These are phyloP conservation scores for Limnephilus rhombicus DNA, from an alignment of 2,888 invertebrate species.

Conservation along the genomic window DNA sequence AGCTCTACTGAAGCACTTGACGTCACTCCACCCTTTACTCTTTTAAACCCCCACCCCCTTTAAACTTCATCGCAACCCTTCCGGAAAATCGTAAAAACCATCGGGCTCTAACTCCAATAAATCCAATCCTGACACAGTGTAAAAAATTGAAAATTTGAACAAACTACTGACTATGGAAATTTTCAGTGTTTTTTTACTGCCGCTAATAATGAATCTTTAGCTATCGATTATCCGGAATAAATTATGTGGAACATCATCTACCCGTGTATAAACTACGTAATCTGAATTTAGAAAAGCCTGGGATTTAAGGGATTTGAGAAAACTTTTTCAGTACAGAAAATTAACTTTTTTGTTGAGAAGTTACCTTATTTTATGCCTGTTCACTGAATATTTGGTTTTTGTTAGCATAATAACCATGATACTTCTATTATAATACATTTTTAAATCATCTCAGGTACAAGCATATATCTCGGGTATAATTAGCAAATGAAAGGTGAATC, in stretches of 20 bases:
- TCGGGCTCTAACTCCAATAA: neutral
- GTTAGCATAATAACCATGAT: neutral
- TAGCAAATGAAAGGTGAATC: too few species aligned
- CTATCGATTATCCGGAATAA: neutral
- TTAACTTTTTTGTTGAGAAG: neutral
- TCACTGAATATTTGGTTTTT: neutral
- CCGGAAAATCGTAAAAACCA: slow-evolving; percentile 14
- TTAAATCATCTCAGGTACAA: neutral
- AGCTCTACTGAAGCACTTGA: slow-evolving; percentile 8
- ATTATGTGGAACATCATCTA: neutral
- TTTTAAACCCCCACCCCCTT: neutral
- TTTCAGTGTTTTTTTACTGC: neutral
- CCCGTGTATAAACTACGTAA: neutral
- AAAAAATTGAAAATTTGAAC: neutral
- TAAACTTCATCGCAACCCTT: neutral
- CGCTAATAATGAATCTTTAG: neutral
- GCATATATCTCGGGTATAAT: too few species aligned
- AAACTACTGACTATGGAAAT: neutral
- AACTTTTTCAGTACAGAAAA: neutral
- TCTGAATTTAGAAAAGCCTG: neutral
- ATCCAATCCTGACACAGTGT: neutral
- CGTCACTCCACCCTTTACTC: neutral
- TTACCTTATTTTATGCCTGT: neutral
- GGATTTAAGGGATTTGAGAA: neutral
- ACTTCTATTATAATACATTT: neutral